Evolutionary conservation across 2,797 vertebrate species (phyloP), one percentile per base, ranked within the genome.

Genomic region (Gymnodraco acuticeps): DNA sequence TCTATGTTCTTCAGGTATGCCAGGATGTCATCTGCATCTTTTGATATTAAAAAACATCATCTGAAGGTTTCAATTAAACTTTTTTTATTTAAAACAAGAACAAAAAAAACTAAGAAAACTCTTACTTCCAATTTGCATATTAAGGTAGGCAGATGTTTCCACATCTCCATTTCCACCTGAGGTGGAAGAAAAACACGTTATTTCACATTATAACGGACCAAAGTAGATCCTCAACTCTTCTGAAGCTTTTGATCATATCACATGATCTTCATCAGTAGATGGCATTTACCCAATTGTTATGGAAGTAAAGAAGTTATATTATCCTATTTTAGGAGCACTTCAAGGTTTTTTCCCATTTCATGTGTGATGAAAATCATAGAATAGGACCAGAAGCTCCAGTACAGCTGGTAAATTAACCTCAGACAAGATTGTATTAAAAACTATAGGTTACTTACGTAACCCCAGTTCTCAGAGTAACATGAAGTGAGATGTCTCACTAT

Each of bases 61-160:
- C 52, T 64, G 17, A 52, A 51, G 23, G 10, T 66, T 53, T 56
- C 3, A 15, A 33, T 51, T 38, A 47, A 48, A 67, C 23, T 17
- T 61, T 55, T 55, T 2, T 68, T 52, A 42, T 45, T 51, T 38
- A 50, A 75, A 60, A 73, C 13, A 14, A 19, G 27, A 17, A 33
- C 7, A 10, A 10, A 58, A 52, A 56, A 52, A 70, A 46, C 11
- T 1, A 45, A 9, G 17, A 3, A 11, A 48, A 61, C 2, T n/a
- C 95, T 87, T 94, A 99, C 97, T 88, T 93, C 93, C 95, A 0
- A 70, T 60, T 67, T 91, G 89, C 93, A 95, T 95, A 86, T 97
- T 93, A 0, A 97, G 96, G 10, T 0, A 9, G 2, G 1, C 47
- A 0, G 9, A 72, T 27, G 60, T 91, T 81, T 95, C 76, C 64